phyloP scores from a whole-genome alignment of 2,113 vertebrate genomes.

The Romanogobio albipinnatus region DNA sequence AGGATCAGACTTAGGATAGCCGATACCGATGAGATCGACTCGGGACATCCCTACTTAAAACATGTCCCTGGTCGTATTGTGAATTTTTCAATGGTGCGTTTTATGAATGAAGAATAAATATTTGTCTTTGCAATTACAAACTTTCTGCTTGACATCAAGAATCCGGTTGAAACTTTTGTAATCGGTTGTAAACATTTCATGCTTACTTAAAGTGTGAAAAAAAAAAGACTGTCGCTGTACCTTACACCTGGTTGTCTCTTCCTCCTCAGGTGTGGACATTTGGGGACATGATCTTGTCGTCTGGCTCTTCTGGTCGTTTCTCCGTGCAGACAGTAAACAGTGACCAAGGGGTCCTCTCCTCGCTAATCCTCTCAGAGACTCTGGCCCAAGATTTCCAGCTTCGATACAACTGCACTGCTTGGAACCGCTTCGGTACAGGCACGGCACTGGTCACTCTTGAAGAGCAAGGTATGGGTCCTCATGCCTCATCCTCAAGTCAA shows the following conservation, averaged over 20 bases:
- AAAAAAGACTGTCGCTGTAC: constrained; percentile 5
- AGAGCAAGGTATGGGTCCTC: constrained; percentile 78
- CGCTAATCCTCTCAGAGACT: constrained; percentile 84
- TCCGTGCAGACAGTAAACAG: constrained; percentile 82
- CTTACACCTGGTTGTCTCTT: constrained; percentile 1
- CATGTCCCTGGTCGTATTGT: background rate
- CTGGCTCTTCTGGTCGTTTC: constrained; percentile 83
- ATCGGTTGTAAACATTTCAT: background rate
- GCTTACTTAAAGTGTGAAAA: background rate
- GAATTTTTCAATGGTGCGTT: background rate
- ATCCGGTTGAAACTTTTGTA: background rate
- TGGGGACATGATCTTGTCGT: constrained; percentile 80
- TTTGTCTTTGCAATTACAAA: background rate
- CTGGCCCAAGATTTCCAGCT: constrained; percentile 81
- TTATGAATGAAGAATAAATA: background rate
- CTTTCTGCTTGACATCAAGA: background rate
- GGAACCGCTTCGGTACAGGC: constrained; percentile 84
- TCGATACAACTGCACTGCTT: constrained; percentile 89
- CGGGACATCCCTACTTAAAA: background rate
- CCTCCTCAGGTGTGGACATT: constrained; percentile 86
- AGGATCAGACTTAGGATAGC: too few species aligned
- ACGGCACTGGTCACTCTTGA: constrained; percentile 78
- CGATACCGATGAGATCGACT: too few species aligned
- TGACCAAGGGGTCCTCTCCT: constrained; percentile 79
- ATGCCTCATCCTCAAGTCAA: background rate